Base-by-base conservation (phyloP, 2,113 vertebrate genomes). In the Charadrius vociferus region DNA sequence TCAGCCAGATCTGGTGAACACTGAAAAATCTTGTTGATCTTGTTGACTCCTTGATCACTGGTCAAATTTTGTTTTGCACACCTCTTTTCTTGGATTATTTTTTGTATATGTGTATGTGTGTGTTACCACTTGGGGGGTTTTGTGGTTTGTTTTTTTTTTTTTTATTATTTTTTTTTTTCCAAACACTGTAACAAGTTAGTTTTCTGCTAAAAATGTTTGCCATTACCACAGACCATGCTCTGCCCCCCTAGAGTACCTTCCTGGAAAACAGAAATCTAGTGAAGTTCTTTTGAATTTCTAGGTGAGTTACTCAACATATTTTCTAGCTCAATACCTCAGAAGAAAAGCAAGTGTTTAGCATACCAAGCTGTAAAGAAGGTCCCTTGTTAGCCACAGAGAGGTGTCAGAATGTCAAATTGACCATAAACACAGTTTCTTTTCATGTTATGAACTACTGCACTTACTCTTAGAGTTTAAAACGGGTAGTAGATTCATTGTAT, bases 51-150 rank as follows among this genome's bases (percentile, higher is more conserved):
- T 27, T 71, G 26, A 43, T 43, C 6, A 16, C 2, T 24, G 21
- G 6, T 34, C 4, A 73, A 21, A 78, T 29, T 49, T 49, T 0
- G 0, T 53, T 47, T 70, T 3, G 58, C 83, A 39, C 6, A 19
- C 6, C 4, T 56, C 26, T 88, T 5, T 24, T 53, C 8, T 77
- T 65, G 7, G 23, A 32, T 7, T 22, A 58, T 27, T 68, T 30
- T 49, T 3, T 30, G 43, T 37, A 20, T 12, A 14, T 9, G 45
- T 45, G 45, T 55, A 12, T 66, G 29, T 15, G 41, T 37, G 4
- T 81, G 7, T 6, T 45, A 36, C 27, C 36, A 4, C 59, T 71
- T 63, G 4, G 3, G 9, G 9, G 0, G 1, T 9, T 53, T 37
- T 37, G 11, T n/a, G 3, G 18, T 21, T 50, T 17, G 10, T 37